These are phyloP conservation scores for Halocynthia aurantium DNA, from an alignment of 23 tunicate species.

Conservation along the genomic window DNA sequence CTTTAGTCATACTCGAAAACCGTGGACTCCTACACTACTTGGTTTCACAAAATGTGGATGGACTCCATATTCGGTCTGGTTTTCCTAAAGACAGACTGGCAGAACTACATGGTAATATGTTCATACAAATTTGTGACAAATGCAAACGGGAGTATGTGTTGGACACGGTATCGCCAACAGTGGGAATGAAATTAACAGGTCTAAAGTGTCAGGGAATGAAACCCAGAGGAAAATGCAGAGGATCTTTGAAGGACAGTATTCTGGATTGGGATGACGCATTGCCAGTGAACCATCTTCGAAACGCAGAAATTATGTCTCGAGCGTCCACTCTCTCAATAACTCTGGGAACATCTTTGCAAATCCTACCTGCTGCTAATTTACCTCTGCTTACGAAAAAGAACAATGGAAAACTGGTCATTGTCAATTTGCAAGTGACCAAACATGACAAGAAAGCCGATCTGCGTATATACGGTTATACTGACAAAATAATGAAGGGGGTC, in stretches of 20 bases:
- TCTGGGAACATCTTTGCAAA: constrained; percentile 79
- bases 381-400: constrained; percentile 74
- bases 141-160: constrained; percentile 70
- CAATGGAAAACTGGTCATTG: constrained; percentile 71
- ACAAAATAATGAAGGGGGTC: constrained; percentile 61
- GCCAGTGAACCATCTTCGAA: constrained; percentile 57
- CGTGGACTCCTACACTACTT: constrained; percentile 56
- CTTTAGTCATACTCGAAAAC: constrained; percentile 68
- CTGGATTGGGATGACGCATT: constrained; percentile 95
- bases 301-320: constrained; percentile 58
- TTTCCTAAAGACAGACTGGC: constrained; percentile 86
- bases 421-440: constrained; percentile 78
- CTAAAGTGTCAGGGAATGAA: constrained; percentile 32
- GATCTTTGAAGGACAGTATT: constrained; percentile 54
- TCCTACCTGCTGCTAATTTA: constrained; percentile 71
- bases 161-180: constrained; percentile 63
- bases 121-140: constrained; percentile 64
- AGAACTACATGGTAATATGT: constrained; percentile 97
- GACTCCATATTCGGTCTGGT: constrained; percentile 89
- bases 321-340: constrained; percentile 63
- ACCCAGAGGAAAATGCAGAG: constrained; percentile 64
- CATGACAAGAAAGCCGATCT: constrained; percentile 22
- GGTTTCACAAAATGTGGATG: constrained; percentile 98
- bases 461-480: constrained; percentile 36
- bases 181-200: constrained; percentile 84